A percentile compares a stretch with the other conserved stretches of the same genome.
These are phyloP conservation scores for Rhyacophila brunnea DNA, from an alignment of 1,140 invertebrate genomes.

Conservation along the genomic window DNA sequence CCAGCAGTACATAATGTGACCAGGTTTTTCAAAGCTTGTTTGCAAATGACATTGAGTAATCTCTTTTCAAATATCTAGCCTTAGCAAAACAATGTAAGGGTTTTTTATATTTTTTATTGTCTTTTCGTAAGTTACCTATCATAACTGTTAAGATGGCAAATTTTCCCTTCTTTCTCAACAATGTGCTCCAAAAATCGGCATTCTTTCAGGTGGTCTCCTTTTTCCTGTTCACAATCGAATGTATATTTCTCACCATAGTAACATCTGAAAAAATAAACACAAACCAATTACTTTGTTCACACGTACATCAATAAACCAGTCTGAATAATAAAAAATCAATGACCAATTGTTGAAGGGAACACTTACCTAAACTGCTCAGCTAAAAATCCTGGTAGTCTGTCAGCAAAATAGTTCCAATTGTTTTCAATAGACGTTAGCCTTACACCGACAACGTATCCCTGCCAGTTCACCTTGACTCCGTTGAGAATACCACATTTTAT, in stretches of 20 bases:
- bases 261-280: too few relatives aligned
- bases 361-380: slow-evolving; percentile 43
- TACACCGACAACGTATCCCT: slow-evolving; percentile 69
- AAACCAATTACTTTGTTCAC: background rate
- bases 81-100: too few relatives aligned
- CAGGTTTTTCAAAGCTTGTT: too few relatives aligned
- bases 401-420: slow-evolving; percentile 56
- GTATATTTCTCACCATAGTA: slow-evolving; percentile 65
- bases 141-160: slow-evolving; percentile 59
- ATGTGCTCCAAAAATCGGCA: slow-evolving; percentile 57
- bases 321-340: too few relatives aligned
- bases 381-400: slow-evolving; percentile 60
- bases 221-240: slow-evolving; percentile 52
- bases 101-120: too few relatives aligned
- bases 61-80: too few relatives aligned
- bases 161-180: slow-evolving; percentile 53
- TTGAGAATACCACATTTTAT: slow-evolving; percentile 67
- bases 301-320: too few relatives aligned
- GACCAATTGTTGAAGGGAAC: too few relatives aligned
- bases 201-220: slow-evolving; percentile 48
- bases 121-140: slow-evolving; percentile 25
- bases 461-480: slow-evolving; percentile 66
- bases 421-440: slow-evolving; percentile 63
- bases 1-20: too few relatives aligned
- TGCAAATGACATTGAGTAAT: too few relatives aligned